A percentile compares a stretch with the other conserved stretches of the same genome.
phyloP scores from a whole-genome alignment of 2,888 invertebrate species.

The Latrodectus hesperus region DNA sequence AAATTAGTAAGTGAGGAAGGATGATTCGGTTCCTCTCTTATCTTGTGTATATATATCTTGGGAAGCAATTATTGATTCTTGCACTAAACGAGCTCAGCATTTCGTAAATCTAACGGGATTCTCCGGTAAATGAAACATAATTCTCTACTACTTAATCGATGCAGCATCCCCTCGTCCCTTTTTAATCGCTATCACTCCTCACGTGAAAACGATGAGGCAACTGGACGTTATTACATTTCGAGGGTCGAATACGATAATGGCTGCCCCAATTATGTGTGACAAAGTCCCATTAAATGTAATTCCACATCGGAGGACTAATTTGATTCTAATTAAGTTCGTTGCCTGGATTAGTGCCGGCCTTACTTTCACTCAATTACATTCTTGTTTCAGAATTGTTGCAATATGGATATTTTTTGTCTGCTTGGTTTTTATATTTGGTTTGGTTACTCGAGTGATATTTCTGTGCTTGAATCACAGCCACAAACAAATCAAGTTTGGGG shows the following conservation, averaged over 20 bases:
- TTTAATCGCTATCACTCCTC: constrained; percentile 47
- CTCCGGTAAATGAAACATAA: constrained; percentile 23
- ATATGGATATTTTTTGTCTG: background rate
- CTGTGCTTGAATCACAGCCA: no score
- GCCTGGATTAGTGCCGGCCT: constrained; percentile 20
- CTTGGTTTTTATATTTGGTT: no score
- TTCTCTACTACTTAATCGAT: constrained; percentile 26
- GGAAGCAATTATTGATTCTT: constrained; percentile 31
- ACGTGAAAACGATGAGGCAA: background rate
- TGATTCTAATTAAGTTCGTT: constrained; percentile 61
- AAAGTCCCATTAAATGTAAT: constrained; percentile 35
- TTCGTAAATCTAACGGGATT: constrained; percentile 7
- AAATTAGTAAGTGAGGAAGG: no score
- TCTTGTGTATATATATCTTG: background rate
- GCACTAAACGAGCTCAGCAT: constrained; percentile 17
- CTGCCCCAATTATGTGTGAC: constrained; percentile 33
- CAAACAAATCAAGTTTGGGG: no score
- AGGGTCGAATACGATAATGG: constrained; percentile 35
- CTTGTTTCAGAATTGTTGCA: constrained; percentile 34
- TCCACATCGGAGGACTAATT: constrained; percentile 48
- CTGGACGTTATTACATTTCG: constrained; percentile 19
- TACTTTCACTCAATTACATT: constrained; percentile 36
- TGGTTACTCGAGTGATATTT: no score
- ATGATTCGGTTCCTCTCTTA: no score
- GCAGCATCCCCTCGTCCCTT: constrained; percentile 5